Conservation (phyloP, 2,888 invertebrate species). For the Pseudolycoriella hygida region DNA sequence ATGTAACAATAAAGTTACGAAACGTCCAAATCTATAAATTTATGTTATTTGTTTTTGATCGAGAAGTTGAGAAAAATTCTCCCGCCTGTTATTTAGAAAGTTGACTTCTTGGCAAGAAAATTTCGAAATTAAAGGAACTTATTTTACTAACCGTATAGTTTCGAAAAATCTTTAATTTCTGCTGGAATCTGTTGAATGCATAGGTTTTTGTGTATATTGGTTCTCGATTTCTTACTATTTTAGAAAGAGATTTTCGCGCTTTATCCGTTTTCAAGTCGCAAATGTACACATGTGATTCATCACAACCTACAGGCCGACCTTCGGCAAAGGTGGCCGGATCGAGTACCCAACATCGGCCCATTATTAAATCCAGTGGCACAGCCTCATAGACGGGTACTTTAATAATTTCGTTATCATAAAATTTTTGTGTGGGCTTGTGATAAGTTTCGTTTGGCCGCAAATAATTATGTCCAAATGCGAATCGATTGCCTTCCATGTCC, state of each 20-base stretch:
- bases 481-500: constrained; percentile 71
- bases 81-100: too few species aligned
- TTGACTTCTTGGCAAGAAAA: too few species aligned
- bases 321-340: constrained; percentile 87
- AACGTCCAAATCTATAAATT: too few species aligned
- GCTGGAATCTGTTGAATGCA: constrained; percentile 80
- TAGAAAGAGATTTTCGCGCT: constrained; percentile 78
- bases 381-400: constrained; percentile 92
- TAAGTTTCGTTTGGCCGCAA: constrained; percentile 92
- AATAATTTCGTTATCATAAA: constrained; percentile 86
- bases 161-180: constrained; percentile 63
- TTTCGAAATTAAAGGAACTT: too few species aligned
- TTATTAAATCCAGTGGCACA: constrained; percentile 85
- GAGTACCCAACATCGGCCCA: constrained; percentile 93
- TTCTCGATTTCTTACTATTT: constrained; percentile 61
- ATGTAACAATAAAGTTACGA: too few species aligned
- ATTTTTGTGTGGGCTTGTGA: constrained; percentile 86
- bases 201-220: constrained; percentile 83
- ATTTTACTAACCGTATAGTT: constrained; percentile 88
- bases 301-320: constrained; percentile 64
- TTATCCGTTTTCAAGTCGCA: constrained; percentile 94
- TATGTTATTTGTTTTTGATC: too few species aligned
- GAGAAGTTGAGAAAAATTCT: too few species aligned
- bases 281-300: constrained; percentile 83
- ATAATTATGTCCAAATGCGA: constrained; percentile 93